A percentile compares a stretch with the other conserved stretches of the same genome.
phyloP scores from a whole-genome alignment of 2,113 vertebrate genomes.

The Holacanthus passer region DNA sequence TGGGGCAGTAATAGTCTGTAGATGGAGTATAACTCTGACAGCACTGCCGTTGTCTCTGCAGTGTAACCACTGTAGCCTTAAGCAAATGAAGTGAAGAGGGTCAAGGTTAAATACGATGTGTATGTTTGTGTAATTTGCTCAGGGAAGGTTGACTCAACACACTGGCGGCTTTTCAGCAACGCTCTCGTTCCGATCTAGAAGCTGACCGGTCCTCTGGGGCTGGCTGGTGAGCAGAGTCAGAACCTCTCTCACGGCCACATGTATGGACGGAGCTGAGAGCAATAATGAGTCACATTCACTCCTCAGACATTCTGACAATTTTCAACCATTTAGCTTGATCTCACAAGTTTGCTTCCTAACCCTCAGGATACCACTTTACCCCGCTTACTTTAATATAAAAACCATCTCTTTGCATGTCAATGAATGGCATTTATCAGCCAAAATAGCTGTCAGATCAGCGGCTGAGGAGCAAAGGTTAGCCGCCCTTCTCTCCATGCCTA shows the following conservation, averaged over 20 bases:
- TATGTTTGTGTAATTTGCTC: conserved; percentile 27
- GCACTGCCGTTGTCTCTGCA: conserved; percentile 11
- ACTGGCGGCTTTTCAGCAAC: conserved; percentile 2
- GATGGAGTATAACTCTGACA: conserved; percentile 17
- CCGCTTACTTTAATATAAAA: conserved; percentile 41
- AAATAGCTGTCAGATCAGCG: conserved; percentile 50
- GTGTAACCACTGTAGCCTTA: conserved; percentile 14
- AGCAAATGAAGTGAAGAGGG: conserved; percentile 37
- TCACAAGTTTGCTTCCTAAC: conserved; percentile 35
- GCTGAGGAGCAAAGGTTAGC: conserved; percentile 59
- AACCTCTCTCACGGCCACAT: conserved; percentile 20
- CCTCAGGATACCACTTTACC: conserved; percentile 42
- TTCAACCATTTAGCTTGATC: conserved; percentile 50
- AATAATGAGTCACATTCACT: conserved; percentile 45
- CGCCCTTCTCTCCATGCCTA: conserved; percentile 35
- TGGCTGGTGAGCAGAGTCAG: conserved; percentile 8
- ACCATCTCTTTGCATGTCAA: conserved; percentile 43
- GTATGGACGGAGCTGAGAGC: conserved; percentile 30
- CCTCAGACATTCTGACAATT: conserved; percentile 37
- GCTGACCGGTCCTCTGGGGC: conserved; percentile 23
- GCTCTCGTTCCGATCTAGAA: conserved; percentile 13
- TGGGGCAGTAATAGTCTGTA: conserved; percentile 28
- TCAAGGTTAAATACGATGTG: conserved; percentile 30
- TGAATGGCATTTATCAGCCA: conserved; percentile 56
- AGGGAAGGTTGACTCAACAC: conserved; percentile 15